Percentiles rank a stretch among this genome's conserved stretches.
Evolutionary conservation across 2,888 invertebrate species (phyloP).

Genomic region (Orgyia antiqua): DNA sequence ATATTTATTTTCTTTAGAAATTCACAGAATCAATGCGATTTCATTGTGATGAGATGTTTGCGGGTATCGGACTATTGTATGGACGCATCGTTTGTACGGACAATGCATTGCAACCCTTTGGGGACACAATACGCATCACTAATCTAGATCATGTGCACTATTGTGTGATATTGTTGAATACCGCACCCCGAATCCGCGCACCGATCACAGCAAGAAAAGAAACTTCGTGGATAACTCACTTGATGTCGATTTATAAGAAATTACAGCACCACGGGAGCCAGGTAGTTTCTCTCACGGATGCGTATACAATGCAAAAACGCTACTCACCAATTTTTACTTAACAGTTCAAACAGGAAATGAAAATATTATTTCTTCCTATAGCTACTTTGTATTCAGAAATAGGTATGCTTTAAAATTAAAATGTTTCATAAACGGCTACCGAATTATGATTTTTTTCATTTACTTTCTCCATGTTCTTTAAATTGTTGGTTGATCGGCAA

Average conservation of each 20-base stretch:
- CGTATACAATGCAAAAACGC: constrained; percentile 56
- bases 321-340: constrained; percentile 46
- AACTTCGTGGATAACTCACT: constrained; percentile 68
- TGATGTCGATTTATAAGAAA: constrained; percentile 75
- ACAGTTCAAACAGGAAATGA: constrained; percentile 67
- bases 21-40: constrained; percentile 73
- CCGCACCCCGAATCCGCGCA: constrained; percentile 25
- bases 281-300: constrained; percentile 71
- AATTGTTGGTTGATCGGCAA: constrained; percentile 39
- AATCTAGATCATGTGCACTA: constrained; percentile 75
- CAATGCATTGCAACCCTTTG: constrained; percentile 71
- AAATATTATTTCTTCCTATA: constrained; percentile 65
- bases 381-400: constrained; percentile 30
- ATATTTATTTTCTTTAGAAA: constrained; percentile 77
- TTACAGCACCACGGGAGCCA: constrained; percentile 66
- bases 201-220: constrained; percentile 42
- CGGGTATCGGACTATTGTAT: constrained; percentile 49
- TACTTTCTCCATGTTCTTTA: constrained; percentile 20
- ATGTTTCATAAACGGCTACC: constrained; percentile 38
- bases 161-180: constrained; percentile 55
- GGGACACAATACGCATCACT: constrained; percentile 74
- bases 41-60: constrained; percentile 68
- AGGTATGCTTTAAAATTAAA: constrained; percentile 21
- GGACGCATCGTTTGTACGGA: constrained; percentile 48
- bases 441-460: constrained; percentile 26